A percentile compares a stretch with the other conserved stretches of the same genome.
Evolutionary conservation across 2,113 vertebrate species (phyloP).

Genomic region (Chamaea fasciata): DNA sequence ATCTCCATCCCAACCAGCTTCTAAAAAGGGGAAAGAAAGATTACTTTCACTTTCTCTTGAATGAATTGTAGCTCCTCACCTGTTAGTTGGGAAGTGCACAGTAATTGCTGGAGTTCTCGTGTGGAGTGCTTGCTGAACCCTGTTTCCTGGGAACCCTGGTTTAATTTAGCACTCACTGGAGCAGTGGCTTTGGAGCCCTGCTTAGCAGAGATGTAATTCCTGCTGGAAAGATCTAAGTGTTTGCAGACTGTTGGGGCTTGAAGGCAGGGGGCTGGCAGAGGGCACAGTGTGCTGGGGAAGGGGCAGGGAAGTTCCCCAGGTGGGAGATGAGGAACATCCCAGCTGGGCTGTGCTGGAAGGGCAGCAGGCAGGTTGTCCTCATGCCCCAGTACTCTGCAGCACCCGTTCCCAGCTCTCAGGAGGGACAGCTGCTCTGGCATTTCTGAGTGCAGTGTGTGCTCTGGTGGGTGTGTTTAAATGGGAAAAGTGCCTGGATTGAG

Average conservation of each 20-base stretch:
- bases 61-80: neutral
- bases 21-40: neutral
- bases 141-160: neutral
- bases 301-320: neutral
- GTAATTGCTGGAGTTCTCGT: neutral
- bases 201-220: neutral
- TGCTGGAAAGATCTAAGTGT: neutral
- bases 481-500: neutral
- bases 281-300: neutral
- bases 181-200: neutral
- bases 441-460: neutral
- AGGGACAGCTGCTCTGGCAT: rapidly evolving
- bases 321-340: neutral
- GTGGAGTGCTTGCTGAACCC: neutral
- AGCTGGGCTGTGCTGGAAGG: rapidly evolving
- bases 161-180: neutral
- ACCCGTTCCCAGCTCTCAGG: neutral
- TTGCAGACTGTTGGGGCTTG: neutral
- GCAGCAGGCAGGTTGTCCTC: neutral
- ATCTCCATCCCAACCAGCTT: neutral
- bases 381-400: rapidly evolving
- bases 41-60: neutral
- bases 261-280: neutral
- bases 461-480: neutral
- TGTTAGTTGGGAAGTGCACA: neutral